These are phyloP conservation scores for Psephotus haematonotus DNA, from an alignment of 2,113 vertebrate genomes.

Conservation along the genomic window DNA sequence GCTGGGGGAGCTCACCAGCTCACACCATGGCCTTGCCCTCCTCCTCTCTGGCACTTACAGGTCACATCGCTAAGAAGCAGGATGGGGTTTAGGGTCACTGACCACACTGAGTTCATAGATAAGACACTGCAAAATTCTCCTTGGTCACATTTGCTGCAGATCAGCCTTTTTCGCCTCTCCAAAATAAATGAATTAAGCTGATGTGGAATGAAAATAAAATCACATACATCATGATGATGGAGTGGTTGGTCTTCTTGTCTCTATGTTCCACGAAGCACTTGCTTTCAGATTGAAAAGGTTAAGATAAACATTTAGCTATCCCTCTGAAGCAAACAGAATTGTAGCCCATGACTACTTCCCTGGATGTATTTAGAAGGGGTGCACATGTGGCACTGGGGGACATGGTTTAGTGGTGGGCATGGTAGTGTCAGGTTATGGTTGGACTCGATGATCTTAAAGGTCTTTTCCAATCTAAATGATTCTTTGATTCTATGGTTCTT, in stretches of 20 bases:
- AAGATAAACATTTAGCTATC: background rate
- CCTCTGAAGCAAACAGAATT: background rate
- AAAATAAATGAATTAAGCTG: background rate
- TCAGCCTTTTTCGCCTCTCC: background rate
- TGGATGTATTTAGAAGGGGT: background rate
- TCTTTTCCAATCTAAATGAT: background rate
- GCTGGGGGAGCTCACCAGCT: background rate
- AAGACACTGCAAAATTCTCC: background rate
- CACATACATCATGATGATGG: background rate
- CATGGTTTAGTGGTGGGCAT: background rate
- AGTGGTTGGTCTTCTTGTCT: background rate
- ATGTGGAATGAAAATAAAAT: background rate
- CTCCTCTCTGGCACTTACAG: background rate
- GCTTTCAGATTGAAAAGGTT: background rate
- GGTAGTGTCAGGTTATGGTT: background rate
- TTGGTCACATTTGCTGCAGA: background rate
- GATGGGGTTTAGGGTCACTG: background rate
- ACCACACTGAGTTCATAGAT: background rate
- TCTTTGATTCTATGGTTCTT: background rate
- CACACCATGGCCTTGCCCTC: background rate
- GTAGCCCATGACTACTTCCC: background rate
- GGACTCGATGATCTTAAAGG: background rate
- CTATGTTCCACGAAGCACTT: background rate
- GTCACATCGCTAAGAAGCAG: background rate
- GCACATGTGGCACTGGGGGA: background rate